These are phyloP conservation scores for Drosophila tropicalis DNA, from an alignment of 1,140 invertebrate species.

Conservation along the genomic window DNA sequence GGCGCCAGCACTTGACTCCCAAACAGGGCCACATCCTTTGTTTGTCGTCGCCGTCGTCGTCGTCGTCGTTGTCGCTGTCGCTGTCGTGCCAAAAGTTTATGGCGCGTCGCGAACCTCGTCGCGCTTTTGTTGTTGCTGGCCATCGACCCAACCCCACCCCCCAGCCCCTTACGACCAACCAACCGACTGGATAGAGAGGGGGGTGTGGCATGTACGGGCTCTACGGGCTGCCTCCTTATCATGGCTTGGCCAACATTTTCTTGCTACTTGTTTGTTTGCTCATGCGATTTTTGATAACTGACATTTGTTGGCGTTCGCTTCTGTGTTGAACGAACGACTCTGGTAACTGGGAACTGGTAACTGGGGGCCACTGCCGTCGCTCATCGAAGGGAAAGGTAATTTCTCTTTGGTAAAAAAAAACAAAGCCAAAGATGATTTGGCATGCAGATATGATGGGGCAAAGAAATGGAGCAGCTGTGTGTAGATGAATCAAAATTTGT, in stretches of 20 bases:
- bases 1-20: slow-evolving; percentile 43
- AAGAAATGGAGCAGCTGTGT: slow-evolving; percentile 4
- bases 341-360: background rate
- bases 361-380: background rate
- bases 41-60: slow-evolving; percentile 28
- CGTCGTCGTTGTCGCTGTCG: slow-evolving; percentile 20
- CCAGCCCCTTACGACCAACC: background rate
- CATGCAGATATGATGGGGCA: slow-evolving; percentile 12
- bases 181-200: background rate
- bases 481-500: slow-evolving; percentile 16
- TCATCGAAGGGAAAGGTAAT: slow-evolving; percentile 8
- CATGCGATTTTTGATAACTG: slow-evolving; percentile 69
- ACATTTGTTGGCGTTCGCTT: slow-evolving; percentile 63
- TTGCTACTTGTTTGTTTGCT: slow-evolving; percentile 74
- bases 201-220: slow-evolving; percentile 48
- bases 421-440: slow-evolving; percentile 11
- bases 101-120: slow-evolving; percentile 60
- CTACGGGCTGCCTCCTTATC: slow-evolving; percentile 44
- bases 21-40: slow-evolving; percentile 47
- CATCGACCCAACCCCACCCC: slow-evolving; percentile 50
- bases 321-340: slow-evolving; percentile 10
- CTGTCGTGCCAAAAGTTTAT: slow-evolving; percentile 68
- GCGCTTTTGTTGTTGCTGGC: slow-evolving; percentile 58
- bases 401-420: slow-evolving; percentile 13
- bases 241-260: slow-evolving; percentile 69